These are phyloP conservation scores for Drosophila falleni DNA, from an alignment of 2,888 invertebrate genomes.

Conservation along the genomic window DNA sequence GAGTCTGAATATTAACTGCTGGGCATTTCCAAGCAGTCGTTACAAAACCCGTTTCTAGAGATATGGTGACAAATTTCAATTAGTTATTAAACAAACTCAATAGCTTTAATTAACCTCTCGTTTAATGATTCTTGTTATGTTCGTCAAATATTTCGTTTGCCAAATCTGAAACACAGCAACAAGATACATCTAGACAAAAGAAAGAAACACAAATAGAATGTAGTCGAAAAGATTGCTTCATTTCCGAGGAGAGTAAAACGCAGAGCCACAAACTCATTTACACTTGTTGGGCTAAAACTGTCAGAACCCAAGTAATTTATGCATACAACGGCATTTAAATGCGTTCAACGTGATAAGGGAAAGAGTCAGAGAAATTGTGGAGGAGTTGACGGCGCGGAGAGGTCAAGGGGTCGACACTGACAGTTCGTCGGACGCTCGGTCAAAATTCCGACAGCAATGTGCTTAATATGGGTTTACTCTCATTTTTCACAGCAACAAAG, in stretches of 20 bases:
- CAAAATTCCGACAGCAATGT: slow-evolving; percentile 33
- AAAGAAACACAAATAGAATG: background rate
- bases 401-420: slow-evolving; percentile 2
- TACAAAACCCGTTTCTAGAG: too few species aligned
- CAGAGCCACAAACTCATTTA: slow-evolving; percentile 61
- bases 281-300: slow-evolving; percentile 55
- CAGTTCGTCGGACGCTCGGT: slow-evolving; percentile 18
- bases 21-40: too few species aligned
- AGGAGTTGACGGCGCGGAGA: too few species aligned
- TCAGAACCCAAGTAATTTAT: slow-evolving; percentile 65
- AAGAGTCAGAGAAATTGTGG: background rate
- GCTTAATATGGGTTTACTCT: slow-evolving; percentile 61
- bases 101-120: background rate
- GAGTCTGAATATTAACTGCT: too few species aligned
- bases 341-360: slow-evolving; percentile 31
- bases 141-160: background rate
- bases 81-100: too few species aligned
- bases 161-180: slow-evolving; percentile 19
- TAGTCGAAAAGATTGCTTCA: slow-evolving; percentile 54
- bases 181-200: slow-evolving; percentile 15
- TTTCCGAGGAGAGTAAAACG: slow-evolving; percentile 36
- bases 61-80: too few species aligned
- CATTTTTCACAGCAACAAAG: slow-evolving; percentile 61
- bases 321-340: slow-evolving; percentile 71
- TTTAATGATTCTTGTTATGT: background rate